These are phyloP conservation scores for Acleris emargana DNA, from an alignment of 2,888 invertebrate species.

Conservation along the genomic window DNA sequence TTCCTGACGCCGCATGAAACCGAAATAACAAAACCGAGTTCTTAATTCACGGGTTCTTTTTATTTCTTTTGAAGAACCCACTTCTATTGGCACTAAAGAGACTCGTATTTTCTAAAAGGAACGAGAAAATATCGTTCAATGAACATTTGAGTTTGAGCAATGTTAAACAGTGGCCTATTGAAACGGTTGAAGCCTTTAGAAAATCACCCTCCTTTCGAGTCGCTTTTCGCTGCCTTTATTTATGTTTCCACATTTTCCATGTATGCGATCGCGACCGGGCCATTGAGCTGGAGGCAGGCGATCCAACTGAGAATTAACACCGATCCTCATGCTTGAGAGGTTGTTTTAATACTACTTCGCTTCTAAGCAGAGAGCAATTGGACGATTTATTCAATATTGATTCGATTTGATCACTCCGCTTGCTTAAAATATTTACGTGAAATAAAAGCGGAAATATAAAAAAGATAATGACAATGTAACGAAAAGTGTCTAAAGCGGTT, in stretches of 20 bases:
- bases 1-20: slow-evolving; percentile 1
- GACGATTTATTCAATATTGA: too few relatives aligned
- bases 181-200: slow-evolving; percentile 76
- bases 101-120: slow-evolving; percentile 60
- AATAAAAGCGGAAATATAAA: too few relatives aligned
- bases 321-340: slow-evolving; percentile 51
- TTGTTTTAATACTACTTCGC: slow-evolving; percentile 24
- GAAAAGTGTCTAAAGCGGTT: too few relatives aligned
- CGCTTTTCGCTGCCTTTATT: slow-evolving; percentile 72
- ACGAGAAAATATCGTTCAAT: slow-evolving; percentile 76
- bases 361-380: background rate
- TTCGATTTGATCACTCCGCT: too few relatives aligned
- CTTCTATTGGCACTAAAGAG: slow-evolving; percentile 35
- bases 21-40: slow-evolving; percentile 21
- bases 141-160: slow-evolving; percentile 53
- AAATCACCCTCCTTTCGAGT: slow-evolving; percentile 77
- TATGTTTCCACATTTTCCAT: slow-evolving; percentile 79
- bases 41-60: slow-evolving; percentile 26
- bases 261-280: slow-evolving; percentile 68
- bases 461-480: too few relatives aligned
- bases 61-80: slow-evolving; percentile 31
- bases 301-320: slow-evolving; percentile 76
- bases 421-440: too few relatives aligned
- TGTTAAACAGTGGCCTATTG: slow-evolving; percentile 78
- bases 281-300: slow-evolving; percentile 64